A percentile compares a stretch with the other conserved stretches of the same genome.
Evolutionary conservation across 2,113 vertebrate species (phyloP).

Genomic region (Ailuropoda melanoleuca): DNA sequence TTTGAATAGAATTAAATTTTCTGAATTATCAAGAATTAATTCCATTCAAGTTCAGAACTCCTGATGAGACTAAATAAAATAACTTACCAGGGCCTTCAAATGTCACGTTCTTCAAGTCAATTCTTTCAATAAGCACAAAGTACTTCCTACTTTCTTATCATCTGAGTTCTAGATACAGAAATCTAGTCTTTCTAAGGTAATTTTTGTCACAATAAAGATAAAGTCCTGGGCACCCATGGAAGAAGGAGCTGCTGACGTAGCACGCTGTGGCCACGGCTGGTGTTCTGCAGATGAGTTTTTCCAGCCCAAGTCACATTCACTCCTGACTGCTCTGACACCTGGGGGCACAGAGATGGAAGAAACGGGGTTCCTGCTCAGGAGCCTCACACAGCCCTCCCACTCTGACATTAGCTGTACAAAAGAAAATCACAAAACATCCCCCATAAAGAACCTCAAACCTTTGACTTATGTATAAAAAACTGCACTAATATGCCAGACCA

Average conservation of each 20-base stretch:
- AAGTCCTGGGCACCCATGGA: neutral
- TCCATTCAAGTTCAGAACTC: conserved; percentile 14
- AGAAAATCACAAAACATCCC: conserved; percentile 7
- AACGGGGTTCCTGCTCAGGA: neutral
- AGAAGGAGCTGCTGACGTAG: neutral
- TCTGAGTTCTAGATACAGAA: neutral
- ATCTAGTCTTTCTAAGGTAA: neutral
- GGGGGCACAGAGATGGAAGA: neutral
- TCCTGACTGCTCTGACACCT: neutral
- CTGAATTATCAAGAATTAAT: conserved; percentile 28
- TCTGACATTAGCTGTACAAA: neutral
- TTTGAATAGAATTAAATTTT: conserved; percentile 2
- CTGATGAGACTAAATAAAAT: neutral
- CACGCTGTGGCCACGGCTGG: neutral
- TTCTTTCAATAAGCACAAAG: conserved; percentile 6
- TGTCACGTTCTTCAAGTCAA: neutral
- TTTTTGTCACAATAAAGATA: neutral
- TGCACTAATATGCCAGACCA: neutral
- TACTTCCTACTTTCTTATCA: neutral
- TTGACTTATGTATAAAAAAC: conserved; percentile 3
- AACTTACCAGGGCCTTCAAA: neutral
- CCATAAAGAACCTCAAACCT: neutral
- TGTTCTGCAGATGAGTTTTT: neutral
- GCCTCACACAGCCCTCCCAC: neutral
- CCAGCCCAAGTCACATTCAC: neutral